Evolutionary conservation across 2,113 vertebrate species (phyloP).

Genomic region (Gallinago undulata): DNA sequence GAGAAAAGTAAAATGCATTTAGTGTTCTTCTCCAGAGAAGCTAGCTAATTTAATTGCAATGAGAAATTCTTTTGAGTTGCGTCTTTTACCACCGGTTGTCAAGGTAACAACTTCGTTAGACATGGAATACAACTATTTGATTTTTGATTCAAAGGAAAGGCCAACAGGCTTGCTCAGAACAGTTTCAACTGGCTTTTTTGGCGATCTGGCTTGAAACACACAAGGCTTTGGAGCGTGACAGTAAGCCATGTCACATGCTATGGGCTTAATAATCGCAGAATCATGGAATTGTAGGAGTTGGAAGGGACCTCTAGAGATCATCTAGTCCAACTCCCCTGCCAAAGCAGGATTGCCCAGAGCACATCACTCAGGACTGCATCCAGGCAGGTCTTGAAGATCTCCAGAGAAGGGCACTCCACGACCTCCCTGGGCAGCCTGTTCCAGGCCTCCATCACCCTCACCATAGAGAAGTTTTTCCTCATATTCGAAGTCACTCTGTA

Average conservation of each 20-base stretch:
- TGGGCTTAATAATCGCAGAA: neutral
- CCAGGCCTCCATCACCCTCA: no score
- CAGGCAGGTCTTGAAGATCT: no score
- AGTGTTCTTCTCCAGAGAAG: constrained; percentile 22
- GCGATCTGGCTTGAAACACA: neutral
- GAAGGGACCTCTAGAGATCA: no score
- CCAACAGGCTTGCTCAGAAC: neutral
- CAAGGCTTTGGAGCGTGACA: neutral
- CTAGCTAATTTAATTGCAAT: constrained; percentile 13
- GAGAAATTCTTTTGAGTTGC: neutral
- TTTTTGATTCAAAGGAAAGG: neutral
- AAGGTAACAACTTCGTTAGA: constrained; percentile 1
- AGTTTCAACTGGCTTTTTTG: neutral
- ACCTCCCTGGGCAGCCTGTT: no score
- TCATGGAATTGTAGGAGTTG: no score
- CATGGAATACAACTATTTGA: neutral
- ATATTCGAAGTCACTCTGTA: neutral
- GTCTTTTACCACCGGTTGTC: neutral
- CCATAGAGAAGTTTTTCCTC: no score
- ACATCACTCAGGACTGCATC: no score
- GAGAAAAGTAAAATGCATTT: constrained; percentile 33
- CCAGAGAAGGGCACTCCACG: no score
- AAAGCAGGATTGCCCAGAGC: no score
- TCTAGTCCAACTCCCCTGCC: no score
- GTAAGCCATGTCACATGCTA: neutral